phyloP scores from a whole-genome alignment of 2,113 vertebrate genomes.

The Nothocercus nigrocapillus region DNA sequence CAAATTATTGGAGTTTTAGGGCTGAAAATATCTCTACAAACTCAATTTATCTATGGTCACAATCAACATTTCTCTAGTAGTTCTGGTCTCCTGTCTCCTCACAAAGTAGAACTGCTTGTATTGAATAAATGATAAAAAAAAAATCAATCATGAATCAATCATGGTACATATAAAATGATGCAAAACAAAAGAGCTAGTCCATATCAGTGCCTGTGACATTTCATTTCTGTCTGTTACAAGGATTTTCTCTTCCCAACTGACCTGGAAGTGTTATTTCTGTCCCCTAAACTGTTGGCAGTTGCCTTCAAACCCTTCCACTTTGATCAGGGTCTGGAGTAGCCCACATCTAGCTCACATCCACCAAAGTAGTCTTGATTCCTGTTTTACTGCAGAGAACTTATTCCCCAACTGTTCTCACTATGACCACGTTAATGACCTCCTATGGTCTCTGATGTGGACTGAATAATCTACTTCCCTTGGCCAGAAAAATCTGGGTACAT shows the following conservation, averaged over 20 bases:
- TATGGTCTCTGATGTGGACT: not conserved
- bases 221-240: not conserved
- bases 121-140: not conserved
- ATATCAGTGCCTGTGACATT: not conserved
- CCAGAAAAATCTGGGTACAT: not conserved
- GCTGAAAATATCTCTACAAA: not conserved
- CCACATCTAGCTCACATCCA: not conserved
- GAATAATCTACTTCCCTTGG: not conserved
- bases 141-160: not conserved
- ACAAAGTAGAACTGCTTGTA: not conserved
- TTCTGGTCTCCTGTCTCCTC: accelerated
- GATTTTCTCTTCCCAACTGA: not conserved
- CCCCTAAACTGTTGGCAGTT: not conserved
- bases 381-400: not conserved
- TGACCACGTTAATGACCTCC: not conserved
- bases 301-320: not conserved
- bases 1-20: not conserved
- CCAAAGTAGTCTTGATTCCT: not conserved
- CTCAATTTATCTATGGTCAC: not conserved
- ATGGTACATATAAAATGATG: not conserved
- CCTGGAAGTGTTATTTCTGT: not conserved
- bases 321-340: not conserved
- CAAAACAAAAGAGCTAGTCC: not conserved
- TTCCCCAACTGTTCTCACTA: not conserved
- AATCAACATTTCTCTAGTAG: not conserved